Conservation (phyloP, 2,888 invertebrate species). For the Nudaria mundana region DNA sequence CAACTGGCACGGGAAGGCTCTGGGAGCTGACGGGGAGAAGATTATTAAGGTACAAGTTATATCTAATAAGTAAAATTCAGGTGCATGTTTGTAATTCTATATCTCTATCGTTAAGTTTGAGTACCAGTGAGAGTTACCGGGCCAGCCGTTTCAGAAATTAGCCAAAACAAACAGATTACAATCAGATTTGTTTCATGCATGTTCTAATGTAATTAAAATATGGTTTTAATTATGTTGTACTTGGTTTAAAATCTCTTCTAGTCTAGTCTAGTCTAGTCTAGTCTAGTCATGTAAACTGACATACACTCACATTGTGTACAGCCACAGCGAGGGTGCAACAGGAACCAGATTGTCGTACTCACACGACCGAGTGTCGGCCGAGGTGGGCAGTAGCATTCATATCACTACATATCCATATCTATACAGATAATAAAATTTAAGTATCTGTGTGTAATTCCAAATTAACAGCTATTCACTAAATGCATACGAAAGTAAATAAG, state of each 20-base stretch:
- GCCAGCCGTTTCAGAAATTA: too few species aligned
- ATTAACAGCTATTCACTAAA: too few species aligned
- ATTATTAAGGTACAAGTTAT: constrained; percentile 76
- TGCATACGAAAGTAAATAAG: too few species aligned
- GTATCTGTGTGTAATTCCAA: too few species aligned
- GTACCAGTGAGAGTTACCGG: too few species aligned
- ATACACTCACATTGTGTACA: background rate
- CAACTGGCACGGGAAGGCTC: constrained; percentile 99
- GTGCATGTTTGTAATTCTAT: background rate
- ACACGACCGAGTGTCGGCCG: constrained; percentile 40
- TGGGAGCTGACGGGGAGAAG: constrained; percentile 90
- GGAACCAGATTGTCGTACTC: constrained; percentile 38
- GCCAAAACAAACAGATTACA: too few species aligned
- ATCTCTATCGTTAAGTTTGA: too few species aligned
- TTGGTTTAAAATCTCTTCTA: too few species aligned
- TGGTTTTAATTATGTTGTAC: too few species aligned
- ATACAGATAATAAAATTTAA: too few species aligned
- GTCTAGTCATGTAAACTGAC: too few species aligned
- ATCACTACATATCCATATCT: constrained; percentile 20
- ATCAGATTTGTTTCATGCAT: background rate
- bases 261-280: too few species aligned
- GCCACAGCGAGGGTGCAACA: background rate
- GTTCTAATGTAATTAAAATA: background rate
- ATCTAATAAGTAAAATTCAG: background rate
- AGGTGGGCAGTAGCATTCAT: constrained; percentile 47